phyloP scores from a whole-genome alignment of 1,140 invertebrate species.

The Acromyrmex heyeri region DNA sequence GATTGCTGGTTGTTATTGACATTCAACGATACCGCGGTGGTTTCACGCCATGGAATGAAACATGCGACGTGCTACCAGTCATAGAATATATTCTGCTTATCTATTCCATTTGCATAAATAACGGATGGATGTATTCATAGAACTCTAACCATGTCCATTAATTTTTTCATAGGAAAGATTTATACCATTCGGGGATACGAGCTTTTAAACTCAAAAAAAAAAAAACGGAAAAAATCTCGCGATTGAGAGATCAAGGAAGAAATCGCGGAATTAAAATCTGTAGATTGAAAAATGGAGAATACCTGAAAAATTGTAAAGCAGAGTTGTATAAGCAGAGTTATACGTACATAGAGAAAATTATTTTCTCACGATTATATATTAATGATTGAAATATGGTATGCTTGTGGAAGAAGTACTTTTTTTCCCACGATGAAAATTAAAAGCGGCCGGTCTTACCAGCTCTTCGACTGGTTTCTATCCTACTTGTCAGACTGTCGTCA shows the following conservation, averaged over 20 bases:
- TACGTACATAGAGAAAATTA: neutral
- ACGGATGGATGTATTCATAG: neutral
- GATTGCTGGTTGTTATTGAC: slow-evolving; percentile 65
- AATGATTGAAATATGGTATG: neutral
- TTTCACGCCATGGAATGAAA: slow-evolving; percentile 13
- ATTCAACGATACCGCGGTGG: slow-evolving; percentile 53
- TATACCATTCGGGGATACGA: neutral
- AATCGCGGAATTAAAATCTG: neutral
- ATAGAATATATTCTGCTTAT: neutral
- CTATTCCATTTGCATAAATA: neutral
- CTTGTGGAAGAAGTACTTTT: neutral
- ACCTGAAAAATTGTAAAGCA: neutral
- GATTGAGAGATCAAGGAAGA: neutral
- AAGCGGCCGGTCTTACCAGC: slow-evolving; percentile 38
- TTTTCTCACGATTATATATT: neutral
- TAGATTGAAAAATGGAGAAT: neutral
- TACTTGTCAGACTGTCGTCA: slow-evolving; percentile 28
- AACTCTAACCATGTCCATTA: neutral
- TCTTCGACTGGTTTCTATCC: slow-evolving; percentile 44
- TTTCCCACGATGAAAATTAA: slow-evolving; percentile 38
- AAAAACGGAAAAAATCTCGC: neutral
- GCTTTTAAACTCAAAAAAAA: no score
- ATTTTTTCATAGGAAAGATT: neutral
- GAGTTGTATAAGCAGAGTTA: neutral
- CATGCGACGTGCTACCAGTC: neutral